phyloP scores from a whole-genome alignment of 2,113 vertebrate genomes.

The Corvus cornix region DNA sequence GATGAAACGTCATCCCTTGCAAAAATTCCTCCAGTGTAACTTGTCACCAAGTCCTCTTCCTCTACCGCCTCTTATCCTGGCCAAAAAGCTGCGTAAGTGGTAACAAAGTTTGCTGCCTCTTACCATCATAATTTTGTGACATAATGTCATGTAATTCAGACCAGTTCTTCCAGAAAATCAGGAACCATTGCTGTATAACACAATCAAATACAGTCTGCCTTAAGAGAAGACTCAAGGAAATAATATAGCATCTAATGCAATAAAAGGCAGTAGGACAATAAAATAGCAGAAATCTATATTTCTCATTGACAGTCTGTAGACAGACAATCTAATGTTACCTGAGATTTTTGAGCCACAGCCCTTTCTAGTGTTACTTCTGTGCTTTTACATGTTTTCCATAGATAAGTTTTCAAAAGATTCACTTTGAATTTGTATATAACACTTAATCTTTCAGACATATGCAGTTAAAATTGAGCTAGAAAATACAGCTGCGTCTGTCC shows the following conservation, averaged over 20 bases:
- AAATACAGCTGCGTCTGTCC: constrained; percentile 23
- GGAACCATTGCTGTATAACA: neutral
- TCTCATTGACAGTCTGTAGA: neutral
- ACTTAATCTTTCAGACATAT: neutral
- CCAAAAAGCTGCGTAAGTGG: neutral
- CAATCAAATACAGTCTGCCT: neutral
- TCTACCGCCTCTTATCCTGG: neutral
- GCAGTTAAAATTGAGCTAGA: neutral
- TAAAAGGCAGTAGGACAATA: neutral
- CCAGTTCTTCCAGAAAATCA: neutral
- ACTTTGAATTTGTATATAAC: constrained; percentile 9
- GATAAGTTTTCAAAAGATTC: neutral
- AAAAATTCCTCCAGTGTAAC: neutral
- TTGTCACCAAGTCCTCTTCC: neutral
- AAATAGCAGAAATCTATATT: neutral
- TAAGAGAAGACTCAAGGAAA: neutral
- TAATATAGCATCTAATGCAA: neutral
- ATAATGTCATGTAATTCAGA: neutral
- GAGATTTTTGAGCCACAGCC: neutral
- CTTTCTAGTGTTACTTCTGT: neutral
- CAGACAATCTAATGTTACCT: neutral
- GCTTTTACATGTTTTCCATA: neutral
- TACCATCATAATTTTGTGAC: neutral
- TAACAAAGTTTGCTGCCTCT: neutral
- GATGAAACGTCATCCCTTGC: neutral